phyloP scores from a whole-genome alignment of 2,797 vertebrate genomes.

The Poecilia gillii region DNA sequence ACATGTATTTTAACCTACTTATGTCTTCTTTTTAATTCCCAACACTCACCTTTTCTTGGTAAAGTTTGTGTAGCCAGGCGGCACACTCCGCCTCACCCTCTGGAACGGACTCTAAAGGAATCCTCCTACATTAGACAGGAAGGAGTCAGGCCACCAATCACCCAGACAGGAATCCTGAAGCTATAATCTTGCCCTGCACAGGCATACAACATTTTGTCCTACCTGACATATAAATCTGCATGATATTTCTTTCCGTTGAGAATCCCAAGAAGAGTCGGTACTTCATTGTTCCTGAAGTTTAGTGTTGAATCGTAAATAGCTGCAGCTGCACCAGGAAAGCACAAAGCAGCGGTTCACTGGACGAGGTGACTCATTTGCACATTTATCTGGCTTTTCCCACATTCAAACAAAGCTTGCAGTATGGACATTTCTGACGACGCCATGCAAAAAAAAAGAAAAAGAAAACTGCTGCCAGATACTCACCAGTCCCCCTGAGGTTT shows the following conservation, averaged over 20 bases:
- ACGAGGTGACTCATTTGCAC: conserved; percentile 13
- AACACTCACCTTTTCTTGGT: conserved; percentile 92
- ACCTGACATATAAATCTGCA: conserved; percentile 94
- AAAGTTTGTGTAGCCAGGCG: conserved; percentile 93
- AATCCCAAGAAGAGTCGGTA: conserved; percentile 90
- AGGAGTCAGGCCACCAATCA: conserved; percentile 7
- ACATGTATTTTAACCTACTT: not conserved
- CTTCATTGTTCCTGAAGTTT: conserved; percentile 95
- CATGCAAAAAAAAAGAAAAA: conserved; percentile 9
- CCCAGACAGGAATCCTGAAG: conserved; percentile 1
- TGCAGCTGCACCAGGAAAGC: conserved; percentile 80
- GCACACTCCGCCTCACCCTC: conserved; percentile 90
- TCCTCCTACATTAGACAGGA: conserved; percentile 81
- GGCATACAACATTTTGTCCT: conserved; percentile 1
- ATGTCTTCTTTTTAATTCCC: not conserved
- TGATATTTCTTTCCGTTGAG: conserved; percentile 95
- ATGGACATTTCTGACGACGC: not conserved
- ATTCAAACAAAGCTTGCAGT: not conserved
- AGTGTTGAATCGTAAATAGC: conserved; percentile 97
- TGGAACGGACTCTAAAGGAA: conserved; percentile 90
- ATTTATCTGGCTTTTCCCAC: conserved; percentile 3
- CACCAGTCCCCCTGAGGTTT: conserved; percentile 93
- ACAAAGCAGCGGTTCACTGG: conserved; percentile 7
- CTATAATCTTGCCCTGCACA: not conserved
- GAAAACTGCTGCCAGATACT: conserved; percentile 52